Percentiles rank a stretch among this genome's conserved stretches.
These are phyloP conservation scores for Entelurus aequoreus DNA, from an alignment of 2,113 vertebrate genomes.

Conservation along the genomic window DNA sequence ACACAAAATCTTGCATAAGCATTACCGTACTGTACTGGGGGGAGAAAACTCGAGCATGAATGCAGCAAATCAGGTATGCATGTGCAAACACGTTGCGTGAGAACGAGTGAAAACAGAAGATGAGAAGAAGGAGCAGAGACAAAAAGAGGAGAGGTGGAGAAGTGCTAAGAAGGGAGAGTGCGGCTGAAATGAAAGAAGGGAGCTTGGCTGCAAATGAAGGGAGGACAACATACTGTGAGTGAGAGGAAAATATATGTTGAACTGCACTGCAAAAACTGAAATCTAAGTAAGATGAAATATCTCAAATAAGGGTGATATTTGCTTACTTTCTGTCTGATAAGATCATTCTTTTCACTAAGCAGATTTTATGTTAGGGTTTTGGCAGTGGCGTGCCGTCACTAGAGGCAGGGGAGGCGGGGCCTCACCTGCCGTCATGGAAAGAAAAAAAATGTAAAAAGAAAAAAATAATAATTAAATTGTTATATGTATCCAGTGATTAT, in stretches of 20 bases:
- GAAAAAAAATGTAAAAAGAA: no score
- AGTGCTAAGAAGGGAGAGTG: not conserved
- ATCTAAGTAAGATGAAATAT: no score
- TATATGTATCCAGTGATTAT: no score
- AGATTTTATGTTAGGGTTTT: no score
- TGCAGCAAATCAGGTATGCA: conserved; percentile 1
- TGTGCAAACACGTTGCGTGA: not conserved
- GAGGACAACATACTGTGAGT: not conserved
- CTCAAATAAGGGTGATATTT: no score
- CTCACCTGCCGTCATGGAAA: no score
- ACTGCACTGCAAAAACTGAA: not conserved
- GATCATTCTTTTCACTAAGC: no score
- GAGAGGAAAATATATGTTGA: not conserved
- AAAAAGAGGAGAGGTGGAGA: conserved; percentile 20
- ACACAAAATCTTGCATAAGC: conserved; percentile 16
- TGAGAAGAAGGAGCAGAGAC: conserved; percentile 19
- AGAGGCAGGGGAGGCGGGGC: no score
- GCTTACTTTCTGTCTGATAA: no score
- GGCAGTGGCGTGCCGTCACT: no score
- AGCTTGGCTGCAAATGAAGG: not conserved
- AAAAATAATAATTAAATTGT: no score
- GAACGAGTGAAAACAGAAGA: not conserved
- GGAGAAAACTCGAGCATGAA: not conserved
- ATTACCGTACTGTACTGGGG: not conserved
- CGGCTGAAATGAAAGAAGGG: conserved; percentile 10